Percentiles rank a stretch among this genome's conserved stretches.
Conservation (phyloP, 2,888 invertebrate genomes). For the Dryococelus australis region DNA sequence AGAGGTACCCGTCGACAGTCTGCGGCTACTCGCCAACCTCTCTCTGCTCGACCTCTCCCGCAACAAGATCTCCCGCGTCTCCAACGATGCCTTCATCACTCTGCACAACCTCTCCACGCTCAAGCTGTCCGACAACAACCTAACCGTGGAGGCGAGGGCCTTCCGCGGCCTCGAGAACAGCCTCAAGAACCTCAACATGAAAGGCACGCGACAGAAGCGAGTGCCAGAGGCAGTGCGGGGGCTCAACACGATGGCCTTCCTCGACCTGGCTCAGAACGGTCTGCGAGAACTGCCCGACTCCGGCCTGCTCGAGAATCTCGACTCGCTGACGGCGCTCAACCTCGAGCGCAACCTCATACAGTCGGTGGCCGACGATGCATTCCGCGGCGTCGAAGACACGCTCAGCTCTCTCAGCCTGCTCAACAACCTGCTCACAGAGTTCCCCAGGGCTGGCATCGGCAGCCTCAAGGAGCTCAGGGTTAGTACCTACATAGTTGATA, state of each 20-base stretch:
- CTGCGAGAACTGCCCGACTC: constrained; percentile 80
- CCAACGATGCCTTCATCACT: constrained; percentile 78
- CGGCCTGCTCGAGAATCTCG: constrained; percentile 76
- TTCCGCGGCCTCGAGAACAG: constrained; percentile 82
- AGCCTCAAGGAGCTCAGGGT: constrained; percentile 79
- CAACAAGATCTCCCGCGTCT: constrained; percentile 76
- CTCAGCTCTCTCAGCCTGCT: constrained; percentile 87
- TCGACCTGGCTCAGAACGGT: constrained; percentile 89
- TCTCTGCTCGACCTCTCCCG: constrained; percentile 85
- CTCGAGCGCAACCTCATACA: constrained; percentile 88
- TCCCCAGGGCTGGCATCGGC: constrained; percentile 82
- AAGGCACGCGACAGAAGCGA: constrained; percentile 81
- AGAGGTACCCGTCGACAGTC: constrained; percentile 77
- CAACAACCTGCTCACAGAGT: constrained; percentile 87
- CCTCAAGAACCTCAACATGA: constrained; percentile 87
- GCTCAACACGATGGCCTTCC: constrained; percentile 80
- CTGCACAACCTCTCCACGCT: constrained; percentile 78
- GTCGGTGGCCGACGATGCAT: constrained; percentile 76
- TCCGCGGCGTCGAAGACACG: constrained; percentile 79
- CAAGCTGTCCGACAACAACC: constrained; percentile 87
- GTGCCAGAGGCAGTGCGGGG: constrained; percentile 83
- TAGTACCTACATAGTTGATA: constrained; percentile 48
- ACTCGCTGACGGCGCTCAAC: constrained; percentile 85
- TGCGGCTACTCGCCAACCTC: constrained; percentile 72
- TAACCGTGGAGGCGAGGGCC: constrained; percentile 73